Evolutionary conservation across 2,888 invertebrate genomes (phyloP).

Genomic region (Brachyptera putata): DNA sequence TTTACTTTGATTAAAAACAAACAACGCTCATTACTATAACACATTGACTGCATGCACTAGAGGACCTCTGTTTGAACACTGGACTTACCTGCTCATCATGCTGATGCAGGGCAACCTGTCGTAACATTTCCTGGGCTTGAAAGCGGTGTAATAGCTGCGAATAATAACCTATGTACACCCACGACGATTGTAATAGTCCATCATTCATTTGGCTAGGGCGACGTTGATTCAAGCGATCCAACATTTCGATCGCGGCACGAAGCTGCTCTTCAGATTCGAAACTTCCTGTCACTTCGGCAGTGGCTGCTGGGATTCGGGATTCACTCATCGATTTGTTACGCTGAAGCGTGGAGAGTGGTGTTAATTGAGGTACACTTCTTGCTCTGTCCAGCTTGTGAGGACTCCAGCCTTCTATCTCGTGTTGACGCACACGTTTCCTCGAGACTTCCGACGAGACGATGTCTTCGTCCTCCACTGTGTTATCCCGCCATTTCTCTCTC

Average conservation of each 20-base stretch:
- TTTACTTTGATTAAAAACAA: no score
- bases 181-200: conserved; percentile 33
- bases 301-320: conserved; percentile 28
- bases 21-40: no score
- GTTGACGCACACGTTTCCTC: conserved; percentile 25
- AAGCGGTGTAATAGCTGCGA: conserved; percentile 39
- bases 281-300: not conserved
- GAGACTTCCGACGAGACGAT: conserved; percentile 2
- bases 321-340: conserved; percentile 32
- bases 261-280: not conserved
- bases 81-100: conserved; percentile 17
- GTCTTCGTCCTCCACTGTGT: conserved; percentile 15
- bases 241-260: conserved; percentile 4
- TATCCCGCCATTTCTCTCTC: not conserved
- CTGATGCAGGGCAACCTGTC: conserved; percentile 39
- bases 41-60: no score
- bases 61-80: no score
- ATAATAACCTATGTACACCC: conserved; percentile 39
- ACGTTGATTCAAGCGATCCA: not conserved
- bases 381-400: conserved; percentile 28
- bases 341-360: conserved; percentile 27
- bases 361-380: conserved; percentile 31
- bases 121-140: conserved; percentile 40
- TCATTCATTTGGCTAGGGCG: not conserved
- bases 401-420: conserved; percentile 19